A percentile compares a stretch with the other conserved stretches of the same genome.
Conservation (phyloP, 2,797 vertebrate genomes). For the Podarcis lilfordi region DNA sequence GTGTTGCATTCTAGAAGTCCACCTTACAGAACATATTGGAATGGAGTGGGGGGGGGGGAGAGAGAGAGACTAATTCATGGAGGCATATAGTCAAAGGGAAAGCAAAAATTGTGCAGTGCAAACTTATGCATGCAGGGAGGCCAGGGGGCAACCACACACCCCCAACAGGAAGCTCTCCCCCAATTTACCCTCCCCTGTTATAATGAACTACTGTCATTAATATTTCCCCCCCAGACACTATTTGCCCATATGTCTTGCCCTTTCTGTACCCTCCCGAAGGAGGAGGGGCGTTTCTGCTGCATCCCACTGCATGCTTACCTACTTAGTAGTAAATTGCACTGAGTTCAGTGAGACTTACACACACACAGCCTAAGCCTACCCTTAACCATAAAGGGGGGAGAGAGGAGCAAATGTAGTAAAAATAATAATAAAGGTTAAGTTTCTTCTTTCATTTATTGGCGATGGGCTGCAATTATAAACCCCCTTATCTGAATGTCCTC, state of each 20-base stretch:
- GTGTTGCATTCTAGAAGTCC: constrained; percentile 19
- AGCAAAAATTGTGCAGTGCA: not conserved
- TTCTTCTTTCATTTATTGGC: not conserved
- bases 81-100: not conserved
- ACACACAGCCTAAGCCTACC: not conserved
- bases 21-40: not conserved
- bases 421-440: not conserved
- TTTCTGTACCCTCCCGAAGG: too few relatives aligned
- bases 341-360: not conserved
- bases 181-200: too few relatives aligned
- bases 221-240: too few relatives aligned
- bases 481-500: too few relatives aligned
- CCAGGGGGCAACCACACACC: too few relatives aligned
- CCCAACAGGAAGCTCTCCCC: too few relatives aligned
- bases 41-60: constrained; percentile 4
- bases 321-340: not conserved
- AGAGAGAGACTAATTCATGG: constrained; percentile 3
- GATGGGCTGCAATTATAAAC: too few relatives aligned
- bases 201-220: too few relatives aligned
- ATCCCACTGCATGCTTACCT: not conserved
- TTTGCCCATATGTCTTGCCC: too few relatives aligned
- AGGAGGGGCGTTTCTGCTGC: not conserved
- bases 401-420: not conserved
- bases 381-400: not conserved
- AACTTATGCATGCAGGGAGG: too few relatives aligned